Evolutionary conservation across 1,140 invertebrate genomes (phyloP).

Genomic region (Acyrthosiphon pisum): DNA sequence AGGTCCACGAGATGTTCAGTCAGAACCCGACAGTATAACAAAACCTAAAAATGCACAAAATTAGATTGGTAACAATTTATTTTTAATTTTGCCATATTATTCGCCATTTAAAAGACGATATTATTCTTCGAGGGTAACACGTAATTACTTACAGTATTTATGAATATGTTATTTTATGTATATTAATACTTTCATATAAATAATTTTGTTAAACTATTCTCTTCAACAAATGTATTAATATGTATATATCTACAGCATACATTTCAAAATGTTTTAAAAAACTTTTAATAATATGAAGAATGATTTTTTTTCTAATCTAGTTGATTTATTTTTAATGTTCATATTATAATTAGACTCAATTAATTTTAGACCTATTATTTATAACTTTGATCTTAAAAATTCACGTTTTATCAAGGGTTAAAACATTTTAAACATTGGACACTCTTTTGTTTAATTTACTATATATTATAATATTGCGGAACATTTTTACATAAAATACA

Average conservation of each 20-base stretch:
- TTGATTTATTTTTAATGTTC: not conserved
- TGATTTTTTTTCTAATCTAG: not conserved
- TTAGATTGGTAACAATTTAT: not conserved
- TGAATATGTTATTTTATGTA: not conserved
- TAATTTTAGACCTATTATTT: not conserved
- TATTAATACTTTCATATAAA: not conserved
- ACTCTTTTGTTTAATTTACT: not conserved
- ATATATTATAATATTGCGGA: not conserved
- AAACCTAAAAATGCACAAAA: not conserved
- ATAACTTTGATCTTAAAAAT: not conserved
- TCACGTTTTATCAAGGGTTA: not conserved
- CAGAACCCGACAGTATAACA: not conserved
- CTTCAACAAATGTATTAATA: not conserved
- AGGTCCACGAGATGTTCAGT: not conserved
- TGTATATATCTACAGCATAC: too few species aligned
- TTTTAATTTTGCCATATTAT: not conserved
- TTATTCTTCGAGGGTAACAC: not conserved
- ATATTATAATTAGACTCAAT: not conserved
- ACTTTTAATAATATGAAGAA: not conserved
- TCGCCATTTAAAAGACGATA: not conserved
- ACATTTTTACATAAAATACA: not conserved
- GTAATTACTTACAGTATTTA: not conserved
- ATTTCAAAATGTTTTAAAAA: not conserved
- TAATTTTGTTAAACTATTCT: not conserved
- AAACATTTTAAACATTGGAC: not conserved